Evolutionary conservation across 1,140 invertebrate species (phyloP), one percentile per base, ranked within the genome.

Genomic region (Nasonia vitripennis): DNA sequence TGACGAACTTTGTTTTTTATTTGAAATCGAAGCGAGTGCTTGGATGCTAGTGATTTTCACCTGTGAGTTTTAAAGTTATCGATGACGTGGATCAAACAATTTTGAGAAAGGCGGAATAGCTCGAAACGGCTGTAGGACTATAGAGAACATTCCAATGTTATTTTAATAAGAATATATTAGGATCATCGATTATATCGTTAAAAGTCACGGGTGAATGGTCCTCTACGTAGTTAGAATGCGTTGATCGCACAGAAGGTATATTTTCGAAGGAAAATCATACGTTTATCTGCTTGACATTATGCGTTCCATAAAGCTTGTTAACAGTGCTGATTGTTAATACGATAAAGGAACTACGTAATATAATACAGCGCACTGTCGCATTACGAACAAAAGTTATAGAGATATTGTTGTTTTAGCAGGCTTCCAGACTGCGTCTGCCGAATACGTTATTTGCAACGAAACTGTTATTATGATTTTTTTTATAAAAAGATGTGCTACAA

Each of bases 211-310:
- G 34, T 74, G 20, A 34, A 74, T 45, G 14, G 34, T 41, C 34
- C 10, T 34, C 6, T 27, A 45, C 34, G 73, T 48, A 9, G 7
- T 41, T 71, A 20, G 45, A 78, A 55, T 27, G 78, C 78, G 78
- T 79, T 79, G 78, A 79, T 79, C 78, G 78, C 78, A 77, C n/a
- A 48, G 17, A 17, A 74, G 34, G 27, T 27, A 27, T 74, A 74
- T 73, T 51, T 51, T 11, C 23, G 34, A 73, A 73, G 10, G 23
- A 74, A 41, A 3, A 27, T 27, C 27, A 37, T 74, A 34, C 31
- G 34, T 74, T 74, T 17, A 20, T 34, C 70, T 73, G 70, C 70
- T 31, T 27, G 27, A 27, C 17, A 62, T 41, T 17, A 4, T 37
- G 34, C n/a, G 71, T 34, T 31, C 14, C 23, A 14, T 9, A 31